Percentiles rank a stretch among this genome's conserved stretches.
Conservation (phyloP, 2,113 vertebrate species). For the Aptenodytes patagonicus region DNA sequence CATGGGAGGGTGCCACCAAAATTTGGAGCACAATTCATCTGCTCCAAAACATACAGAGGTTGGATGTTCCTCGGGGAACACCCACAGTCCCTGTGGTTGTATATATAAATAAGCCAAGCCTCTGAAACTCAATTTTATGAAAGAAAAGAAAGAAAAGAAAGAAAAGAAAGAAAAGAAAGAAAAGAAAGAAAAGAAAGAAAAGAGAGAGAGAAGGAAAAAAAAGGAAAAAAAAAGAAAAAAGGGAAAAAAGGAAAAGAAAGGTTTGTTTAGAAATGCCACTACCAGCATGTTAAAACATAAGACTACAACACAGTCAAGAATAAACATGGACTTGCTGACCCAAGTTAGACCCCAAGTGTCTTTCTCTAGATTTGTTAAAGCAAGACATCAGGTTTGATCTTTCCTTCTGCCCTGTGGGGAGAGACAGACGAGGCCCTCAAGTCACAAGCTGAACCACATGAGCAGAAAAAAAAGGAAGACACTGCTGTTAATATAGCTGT, state of each 20-base stretch:
- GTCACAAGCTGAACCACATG: not conserved
- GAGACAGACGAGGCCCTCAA: not conserved
- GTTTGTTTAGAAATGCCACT: not conserved
- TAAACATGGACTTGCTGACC: not conserved
- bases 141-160: not conserved
- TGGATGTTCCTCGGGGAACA: not conserved
- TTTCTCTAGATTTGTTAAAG: not conserved
- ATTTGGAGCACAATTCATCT: not conserved
- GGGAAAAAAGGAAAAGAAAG: rapidly evolving
- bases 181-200: too few relatives aligned
- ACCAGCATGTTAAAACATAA: not conserved
- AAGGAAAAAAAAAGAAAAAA: too few relatives aligned
- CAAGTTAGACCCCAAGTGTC: not conserved
- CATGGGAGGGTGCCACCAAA: not conserved
- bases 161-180: rapidly evolving
- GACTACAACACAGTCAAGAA: not conserved
- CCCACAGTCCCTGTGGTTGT: not conserved
- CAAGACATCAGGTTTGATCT: not conserved
- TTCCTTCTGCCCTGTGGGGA: not conserved
- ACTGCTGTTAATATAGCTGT: not conserved
- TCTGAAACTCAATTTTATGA: not conserved
- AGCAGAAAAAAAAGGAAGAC: not conserved
- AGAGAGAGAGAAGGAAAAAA: rapidly evolving
- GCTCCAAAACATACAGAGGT: not conserved
- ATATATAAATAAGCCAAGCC: not conserved